Base-by-base conservation (phyloP, 1,140 invertebrate genomes). In the Nymphalis io region DNA sequence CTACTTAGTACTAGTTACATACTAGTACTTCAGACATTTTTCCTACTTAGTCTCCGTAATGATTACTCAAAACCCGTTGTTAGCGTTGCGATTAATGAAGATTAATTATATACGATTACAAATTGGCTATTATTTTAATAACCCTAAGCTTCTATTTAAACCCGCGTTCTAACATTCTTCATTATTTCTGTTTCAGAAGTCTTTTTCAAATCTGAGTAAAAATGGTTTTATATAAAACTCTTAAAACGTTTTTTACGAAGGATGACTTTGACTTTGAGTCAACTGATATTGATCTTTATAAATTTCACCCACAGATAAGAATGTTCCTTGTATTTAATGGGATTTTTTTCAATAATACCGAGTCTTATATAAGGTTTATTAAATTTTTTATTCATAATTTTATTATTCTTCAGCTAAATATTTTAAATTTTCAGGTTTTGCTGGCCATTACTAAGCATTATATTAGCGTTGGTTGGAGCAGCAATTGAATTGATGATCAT, bases 291-390 rank as follows among this genome's bases (percentile, higher is more conserved):
- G 64, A 76, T 60, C 46, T 87, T 0, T 71, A 73, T 46, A 70
- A 75, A 57, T 87, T 83, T 70, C 84, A 87, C 62, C 84, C 84
- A 2, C 83, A 84, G 23, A n/a, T 87, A 1, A 62, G 72, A 21
- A 51, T 85, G 2, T 74, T 80, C 55, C 67, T 83, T 0, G 65
- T 72, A 0, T 42, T 73, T 11, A 77, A 82, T 66, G 84, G 84
- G 8, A 75, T 87, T 44, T 87, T 87, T 60, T 85, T 82, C 61
- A 79, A 76, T 18, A 84, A 85, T 16, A 60, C 42, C 15, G 61
- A 81, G 0, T 81, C 80, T 18, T 48, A 58, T 27, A 20, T 79
- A 33, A 83, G 83, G 83, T 84, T 57, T 23, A 18, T 53, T 46
- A 51, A 1, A 39, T 64, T 61, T 46, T 38, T 51, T n/a, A 40